Base-by-base conservation (phyloP, 2,797 vertebrate species). In the Danio tinwini region DNA sequence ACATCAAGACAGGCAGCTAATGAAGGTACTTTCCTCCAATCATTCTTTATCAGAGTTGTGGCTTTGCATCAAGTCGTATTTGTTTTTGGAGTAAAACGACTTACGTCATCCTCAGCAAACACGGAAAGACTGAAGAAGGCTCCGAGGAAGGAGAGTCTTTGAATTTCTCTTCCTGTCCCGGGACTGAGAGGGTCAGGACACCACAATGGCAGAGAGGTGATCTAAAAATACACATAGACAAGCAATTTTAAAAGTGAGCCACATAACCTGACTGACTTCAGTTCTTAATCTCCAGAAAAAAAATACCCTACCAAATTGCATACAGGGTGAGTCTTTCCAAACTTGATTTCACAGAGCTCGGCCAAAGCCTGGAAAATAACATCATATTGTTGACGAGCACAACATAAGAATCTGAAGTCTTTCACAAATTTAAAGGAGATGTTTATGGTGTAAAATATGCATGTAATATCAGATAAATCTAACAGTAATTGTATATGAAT, bases 341-440 rank as follows among this genome's bases (percentile, higher is more conserved):
- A 98, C 88, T 99, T 99, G 85, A 99, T 98, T 94, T 99, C 98
- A 93, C 97, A 99, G 72, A 99, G 95, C 84, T 99, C 98, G 59
- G 96, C 94, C 92, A 99, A 93, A 89, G 98, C 98, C 98, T 99
- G 87, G 2, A 69, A 87, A 81, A 63, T 0, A 74, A 81, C 79
- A 81, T 5, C 86, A 80, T 10, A 39, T 76, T 42, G 10, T 7
- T 74, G n/a, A 53, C 3, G 73, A 55, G 69, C 47, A 73, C 11
- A 21, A 73, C 82, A 56, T n/a, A 53, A 58, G 21, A n/a, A n/a
- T n/a, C n/a, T n/a, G n/a, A n/a, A 56, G 11, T 49, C 17, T 49
- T 39, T 37, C 17, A 55, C 10, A n/a, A 44, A 64, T 71, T 53
- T 19, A 76, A 7, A 37, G 13, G 4, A 70, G 37, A 21, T 58